Evolutionary conservation across 2,113 vertebrate species (phyloP), one percentile per base, ranked within the genome.

Genomic region (Strix uralensis): DNA sequence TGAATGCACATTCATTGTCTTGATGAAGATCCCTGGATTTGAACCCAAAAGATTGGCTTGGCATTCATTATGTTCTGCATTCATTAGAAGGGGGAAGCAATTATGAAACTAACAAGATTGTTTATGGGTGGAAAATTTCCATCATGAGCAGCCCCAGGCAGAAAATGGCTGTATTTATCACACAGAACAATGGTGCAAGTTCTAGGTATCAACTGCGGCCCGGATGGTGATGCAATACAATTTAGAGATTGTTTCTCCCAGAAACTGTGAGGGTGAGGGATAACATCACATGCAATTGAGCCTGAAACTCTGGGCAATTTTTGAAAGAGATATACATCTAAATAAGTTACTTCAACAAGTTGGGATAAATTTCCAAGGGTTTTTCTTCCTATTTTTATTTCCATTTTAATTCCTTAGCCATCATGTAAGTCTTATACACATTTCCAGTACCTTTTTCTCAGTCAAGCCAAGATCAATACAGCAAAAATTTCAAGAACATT

Each of bases 1-100:
- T 88, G 91, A 96, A 87, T 80, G 58, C n/a, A 88, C 78, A 70
- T 87, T 94, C 84, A 94, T 90, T 95, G 89, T 87, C 83, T 87
- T 95, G 58, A 91, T 94, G 94, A 91, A 96, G 81, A 95, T 92
- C 42, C 26, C 51, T 91, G 70, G 49, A 80, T 97, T 94, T 91
- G 73, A 88, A 96, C 91, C 86, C 81, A 87, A 87, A 97, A 97
- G 58, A 51, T 30, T 87, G 62, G 32, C 71, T 89, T 94, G 66
- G 26, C 49, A 82, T 73, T 94, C 74, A 66, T 91, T 91, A 82
- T 80, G 26, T 57, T 85, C 89, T 26, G 16, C 62, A 80, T 82
- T 92, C 84, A 95, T 92, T 91, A 92, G 52, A 78, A 73, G n/a
- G 13, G n/a, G 71, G 78, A 94, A 95, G 59, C 46, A 96, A 94